Conservation (phyloP, 2,113 vertebrate species). For the Australoheros scitulus region DNA sequence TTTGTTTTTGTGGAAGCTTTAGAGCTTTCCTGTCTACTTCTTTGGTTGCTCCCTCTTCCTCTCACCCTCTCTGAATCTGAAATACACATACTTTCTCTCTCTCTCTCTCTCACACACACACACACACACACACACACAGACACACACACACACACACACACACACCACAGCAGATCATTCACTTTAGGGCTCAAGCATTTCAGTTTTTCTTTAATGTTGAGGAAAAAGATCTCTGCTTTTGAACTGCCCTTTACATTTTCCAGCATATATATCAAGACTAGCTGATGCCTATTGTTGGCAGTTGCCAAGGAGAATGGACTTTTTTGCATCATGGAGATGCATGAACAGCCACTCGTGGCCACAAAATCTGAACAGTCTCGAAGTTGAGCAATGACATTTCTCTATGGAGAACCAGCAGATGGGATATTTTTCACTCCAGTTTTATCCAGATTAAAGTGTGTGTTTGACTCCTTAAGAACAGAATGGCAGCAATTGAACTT, state of each 20-base stretch:
- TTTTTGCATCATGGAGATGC: not conserved
- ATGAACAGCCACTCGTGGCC: not conserved
- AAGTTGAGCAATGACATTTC: not conserved
- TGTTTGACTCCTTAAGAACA: not conserved
- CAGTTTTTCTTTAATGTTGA: not conserved
- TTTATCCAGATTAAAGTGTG: no score
- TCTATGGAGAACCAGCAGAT: no score
- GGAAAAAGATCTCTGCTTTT: not conserved
- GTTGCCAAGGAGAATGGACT: not conserved
- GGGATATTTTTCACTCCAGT: no score
- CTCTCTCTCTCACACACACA: no score
- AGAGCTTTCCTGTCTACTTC: not conserved
- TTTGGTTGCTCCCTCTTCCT: not conserved
- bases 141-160: no score
- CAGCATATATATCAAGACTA: not conserved
- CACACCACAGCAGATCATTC: not conserved
- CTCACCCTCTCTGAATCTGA: not conserved
- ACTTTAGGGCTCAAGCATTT: not conserved
- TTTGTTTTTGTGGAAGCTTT: not conserved
- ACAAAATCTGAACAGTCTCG: not conserved
- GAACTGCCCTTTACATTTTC: not conserved
- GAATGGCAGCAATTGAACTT: not conserved
- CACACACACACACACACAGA: no score
- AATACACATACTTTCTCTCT: not conserved
- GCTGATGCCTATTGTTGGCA: not conserved